Base-by-base conservation (phyloP, 2,797 vertebrate genomes). In the Microctenopoma lineatum region DNA sequence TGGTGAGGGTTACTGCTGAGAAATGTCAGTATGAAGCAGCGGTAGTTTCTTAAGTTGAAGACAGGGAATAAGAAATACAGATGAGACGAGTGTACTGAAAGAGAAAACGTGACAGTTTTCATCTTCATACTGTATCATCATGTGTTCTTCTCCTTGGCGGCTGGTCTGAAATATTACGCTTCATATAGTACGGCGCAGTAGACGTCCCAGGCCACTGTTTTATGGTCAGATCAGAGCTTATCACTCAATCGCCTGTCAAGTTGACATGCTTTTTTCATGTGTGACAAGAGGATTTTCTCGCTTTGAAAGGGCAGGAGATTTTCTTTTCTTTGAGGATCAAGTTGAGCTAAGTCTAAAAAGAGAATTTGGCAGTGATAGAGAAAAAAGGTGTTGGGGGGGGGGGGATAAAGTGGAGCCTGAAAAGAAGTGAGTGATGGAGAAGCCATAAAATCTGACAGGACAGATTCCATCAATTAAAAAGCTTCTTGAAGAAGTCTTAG, bases 401-500 rank as follows among this genome's bases (percentile, higher is more conserved):
- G 51, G 65, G 74, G 65, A 80, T 80, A 69, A 79, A 70, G 75
- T 62, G 69, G 52, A 78, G 73, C 66, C 67, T 59, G 59, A 73
- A 75, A 76, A 70, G 51, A 55, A 52, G 58, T 83, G 81, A 87
- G 76, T 85, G 83, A 90, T 85, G 82, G 83, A 75, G 77, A 87
- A 68, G 74, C 81, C 74, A 63, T 77, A 56, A 76, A 79, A 86
- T 85, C 80, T 80, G 84, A 87, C 86, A 85, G 77, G 85, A 77
- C 75, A 82, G 86, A 91, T 85, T 85, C 70, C 75, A 84, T 87
- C 87, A 87, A 85, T 89, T 88, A 87, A 83, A 75, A 88, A 79
- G 71, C 66, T 66, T 70, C 79, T 80, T 76, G 70, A 75, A 71
- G 63, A 74, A 77, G 85, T 79, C 65, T 68, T 47, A 75, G 64